Conservation (phyloP, 1,140 invertebrate genomes). For the Gonatopus flavifemur region DNA sequence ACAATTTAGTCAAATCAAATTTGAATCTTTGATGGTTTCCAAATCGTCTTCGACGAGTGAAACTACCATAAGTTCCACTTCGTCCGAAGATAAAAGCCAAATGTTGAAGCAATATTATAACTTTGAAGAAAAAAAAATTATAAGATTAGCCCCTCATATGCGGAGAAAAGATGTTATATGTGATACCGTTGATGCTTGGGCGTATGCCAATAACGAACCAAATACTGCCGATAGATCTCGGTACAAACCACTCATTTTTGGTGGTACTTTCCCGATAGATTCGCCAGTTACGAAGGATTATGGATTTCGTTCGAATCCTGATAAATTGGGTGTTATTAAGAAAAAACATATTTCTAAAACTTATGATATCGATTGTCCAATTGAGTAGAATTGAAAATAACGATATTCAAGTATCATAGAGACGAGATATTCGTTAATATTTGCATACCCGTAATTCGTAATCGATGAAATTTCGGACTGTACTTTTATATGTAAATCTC, state of each 20-base stretch:
- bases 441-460: too few relatives aligned
- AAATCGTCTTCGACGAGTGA: conserved; percentile 21
- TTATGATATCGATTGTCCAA: conserved; percentile 66
- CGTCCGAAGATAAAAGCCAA: conserved; percentile 21
- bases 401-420: too few relatives aligned
- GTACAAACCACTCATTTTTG: conserved; percentile 72
- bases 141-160: conserved; percentile 52
- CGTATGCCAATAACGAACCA: conserved; percentile 20
- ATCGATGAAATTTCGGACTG: too few relatives aligned
- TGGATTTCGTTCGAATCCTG: conserved; percentile 11
- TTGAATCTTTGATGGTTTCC: conserved; percentile 30
- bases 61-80: background rate
- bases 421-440: too few relatives aligned
- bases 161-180: conserved; percentile 61
- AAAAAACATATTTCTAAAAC: conserved; percentile 54
- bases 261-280: conserved; percentile 81
- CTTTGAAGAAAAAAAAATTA: conserved; percentile 51
- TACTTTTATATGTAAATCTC: too few relatives aligned
- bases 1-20: conserved; percentile 40
- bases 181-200: conserved; percentile 65
- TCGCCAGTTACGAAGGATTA: conserved; percentile 54
- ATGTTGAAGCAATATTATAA: conserved; percentile 47
- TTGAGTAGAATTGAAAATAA: conserved; percentile 40
- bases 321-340: conserved; percentile 8
- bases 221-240: conserved; percentile 13